Evolutionary conservation across 2,888 invertebrate genomes (phyloP).

Genomic region (Volucella bombylans): DNA sequence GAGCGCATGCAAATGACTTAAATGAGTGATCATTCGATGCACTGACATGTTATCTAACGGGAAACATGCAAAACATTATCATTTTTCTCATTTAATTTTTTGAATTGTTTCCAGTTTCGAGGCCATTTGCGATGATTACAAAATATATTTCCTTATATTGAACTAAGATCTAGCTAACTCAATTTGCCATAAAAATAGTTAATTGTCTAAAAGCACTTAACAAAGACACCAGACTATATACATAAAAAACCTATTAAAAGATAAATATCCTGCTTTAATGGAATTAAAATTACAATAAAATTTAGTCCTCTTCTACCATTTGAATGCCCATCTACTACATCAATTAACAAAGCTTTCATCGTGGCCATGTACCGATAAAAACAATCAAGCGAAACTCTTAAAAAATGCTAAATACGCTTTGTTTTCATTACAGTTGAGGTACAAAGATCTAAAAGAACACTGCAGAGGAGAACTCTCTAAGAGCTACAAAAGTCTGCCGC

Average conservation of each 20-base stretch:
- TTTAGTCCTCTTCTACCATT: background rate
- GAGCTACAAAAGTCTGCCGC: background rate
- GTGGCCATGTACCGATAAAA: background rate
- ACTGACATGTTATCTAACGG: too few species aligned
- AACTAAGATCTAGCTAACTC: too few species aligned
- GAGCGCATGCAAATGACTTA: too few species aligned
- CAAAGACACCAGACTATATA: too few species aligned
- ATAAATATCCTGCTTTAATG: background rate
- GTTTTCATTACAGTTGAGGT: background rate
- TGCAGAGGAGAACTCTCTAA: background rate
- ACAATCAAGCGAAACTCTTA: background rate
- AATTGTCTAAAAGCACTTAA: too few species aligned
- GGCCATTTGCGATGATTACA: too few species aligned
- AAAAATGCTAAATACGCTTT: background rate
- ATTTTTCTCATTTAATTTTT: too few species aligned
- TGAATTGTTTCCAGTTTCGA: too few species aligned
- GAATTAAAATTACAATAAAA: slow-evolving; percentile 10
- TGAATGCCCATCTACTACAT: background rate
- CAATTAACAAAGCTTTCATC: slow-evolving; percentile 16
- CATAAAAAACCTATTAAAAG: background rate
- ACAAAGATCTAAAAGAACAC: background rate
- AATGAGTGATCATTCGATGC: too few species aligned
- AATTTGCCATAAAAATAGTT: too few species aligned
- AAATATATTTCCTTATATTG: too few species aligned
- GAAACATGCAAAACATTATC: too few species aligned